Evolutionary conservation across 2,888 invertebrate species (phyloP).

Genomic region (Xestia c-nigrum): DNA sequence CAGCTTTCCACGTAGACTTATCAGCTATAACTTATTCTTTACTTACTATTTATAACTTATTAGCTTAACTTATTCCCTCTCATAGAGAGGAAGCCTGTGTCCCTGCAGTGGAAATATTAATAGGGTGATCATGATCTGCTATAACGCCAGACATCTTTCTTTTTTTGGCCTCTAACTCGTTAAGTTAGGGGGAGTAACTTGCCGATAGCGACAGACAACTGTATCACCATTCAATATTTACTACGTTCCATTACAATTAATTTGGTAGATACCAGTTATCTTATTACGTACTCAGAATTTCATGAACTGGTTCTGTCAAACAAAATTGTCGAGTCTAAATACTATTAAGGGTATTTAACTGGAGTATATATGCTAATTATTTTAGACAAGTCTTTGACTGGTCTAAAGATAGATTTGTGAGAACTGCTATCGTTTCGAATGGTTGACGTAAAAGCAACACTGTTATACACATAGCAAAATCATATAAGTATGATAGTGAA

Average conservation of each 20-base stretch:
- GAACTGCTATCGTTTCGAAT: neutral
- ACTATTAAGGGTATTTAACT: neutral
- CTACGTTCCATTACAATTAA: constrained; percentile 28
- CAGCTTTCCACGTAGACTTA: neutral
- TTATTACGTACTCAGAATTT: constrained; percentile 14
- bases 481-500: neutral
- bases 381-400: constrained; percentile 8
- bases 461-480: neutral
- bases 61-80: too few relatives aligned
- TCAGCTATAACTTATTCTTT: neutral
- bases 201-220: constrained; percentile 11
- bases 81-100: too few relatives aligned
- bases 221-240: constrained; percentile 26
- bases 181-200: constrained; percentile 29
- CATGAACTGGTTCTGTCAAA: constrained; percentile 33
- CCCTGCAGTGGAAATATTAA: too few relatives aligned
- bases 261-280: constrained; percentile 37
- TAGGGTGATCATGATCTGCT: neutral
- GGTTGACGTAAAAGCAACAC: neutral
- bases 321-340: neutral
- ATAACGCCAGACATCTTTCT: neutral
- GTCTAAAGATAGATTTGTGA: neutral
- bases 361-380: neutral
- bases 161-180: neutral
- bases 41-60: too few relatives aligned